phyloP scores from a whole-genome alignment of 2,113 vertebrate genomes.

The Steatornis caripensis region DNA sequence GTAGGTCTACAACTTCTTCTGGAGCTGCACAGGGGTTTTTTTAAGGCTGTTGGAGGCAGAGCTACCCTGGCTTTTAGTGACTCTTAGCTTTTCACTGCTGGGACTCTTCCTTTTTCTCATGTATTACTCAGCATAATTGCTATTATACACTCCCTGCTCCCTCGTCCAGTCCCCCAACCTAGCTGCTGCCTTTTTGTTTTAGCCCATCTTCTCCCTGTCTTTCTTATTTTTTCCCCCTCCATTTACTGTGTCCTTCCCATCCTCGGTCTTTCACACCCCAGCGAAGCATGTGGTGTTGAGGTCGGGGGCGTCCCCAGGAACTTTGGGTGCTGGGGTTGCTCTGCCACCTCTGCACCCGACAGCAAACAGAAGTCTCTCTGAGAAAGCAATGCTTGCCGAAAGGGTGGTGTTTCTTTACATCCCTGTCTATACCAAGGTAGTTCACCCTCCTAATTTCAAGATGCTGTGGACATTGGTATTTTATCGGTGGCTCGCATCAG shows the following conservation, averaged over 20 bases:
- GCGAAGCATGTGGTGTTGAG: no score
- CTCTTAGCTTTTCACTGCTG: not conserved
- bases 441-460: no score
- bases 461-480: no score
- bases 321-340: no score
- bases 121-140: not conserved
- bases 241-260: not conserved
- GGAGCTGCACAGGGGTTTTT: not conserved
- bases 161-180: rapidly evolving
- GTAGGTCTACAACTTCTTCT: not conserved
- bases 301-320: no score
- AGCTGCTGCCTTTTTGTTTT: not conserved
- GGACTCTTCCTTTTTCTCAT: not conserved
- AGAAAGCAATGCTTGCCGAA: no score
- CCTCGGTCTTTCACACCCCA: not conserved
- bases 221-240: not conserved
- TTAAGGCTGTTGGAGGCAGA: not conserved
- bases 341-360: no score
- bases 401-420: no score
- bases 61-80: not conserved
- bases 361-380: no score
- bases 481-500: no score
- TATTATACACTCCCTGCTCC: not conserved
- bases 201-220: not conserved
- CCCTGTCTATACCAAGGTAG: no score